Evolutionary conservation across 2,888 invertebrate species (phyloP).

Genomic region (Toxonevra muliebris): DNA sequence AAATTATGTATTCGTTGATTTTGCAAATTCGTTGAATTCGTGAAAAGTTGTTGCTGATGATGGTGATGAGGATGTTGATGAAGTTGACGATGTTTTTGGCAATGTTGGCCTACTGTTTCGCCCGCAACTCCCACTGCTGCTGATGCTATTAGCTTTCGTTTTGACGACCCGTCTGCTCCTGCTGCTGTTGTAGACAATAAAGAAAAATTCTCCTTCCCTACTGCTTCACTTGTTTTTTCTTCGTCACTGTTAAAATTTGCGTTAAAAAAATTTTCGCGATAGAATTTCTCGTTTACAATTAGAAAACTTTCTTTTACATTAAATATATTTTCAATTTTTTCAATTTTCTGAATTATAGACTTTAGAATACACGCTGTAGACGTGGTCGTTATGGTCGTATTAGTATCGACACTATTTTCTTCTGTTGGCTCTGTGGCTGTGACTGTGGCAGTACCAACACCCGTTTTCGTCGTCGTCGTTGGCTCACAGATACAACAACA

Average conservation of each 20-base stretch:
- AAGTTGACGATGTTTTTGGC: too few species aligned
- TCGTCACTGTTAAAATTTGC: neutral
- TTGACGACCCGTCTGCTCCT: constrained; percentile 37
- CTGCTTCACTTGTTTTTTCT: neutral
- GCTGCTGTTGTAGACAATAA: constrained; percentile 23
- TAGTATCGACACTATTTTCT: constrained; percentile 35
- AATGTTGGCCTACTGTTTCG: constrained; percentile 25
- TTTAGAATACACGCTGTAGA: constrained; percentile 24
- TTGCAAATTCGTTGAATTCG: constrained; percentile 33
- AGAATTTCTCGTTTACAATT: constrained; percentile 28
- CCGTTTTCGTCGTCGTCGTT: constrained; percentile 17
- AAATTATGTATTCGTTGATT: constrained; percentile 39
- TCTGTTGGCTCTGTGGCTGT: constrained; percentile 23
- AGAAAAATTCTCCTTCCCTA: neutral
- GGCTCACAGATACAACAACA: constrained; percentile 27
- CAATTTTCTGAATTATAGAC: constrained; percentile 31
- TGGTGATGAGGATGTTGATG: neutral
- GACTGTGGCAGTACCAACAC: constrained; percentile 13
- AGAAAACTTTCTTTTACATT: constrained; percentile 34
- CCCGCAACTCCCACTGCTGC: constrained; percentile 27
- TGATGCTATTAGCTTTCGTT: constrained; percentile 32
- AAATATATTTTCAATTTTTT: constrained; percentile 34
- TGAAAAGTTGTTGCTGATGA: neutral
- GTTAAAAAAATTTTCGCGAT: constrained; percentile 3
- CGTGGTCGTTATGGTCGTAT: neutral